Evolutionary conservation across 2,797 vertebrate genomes (phyloP), one percentile per base, ranked within the genome.

Genomic region (Chaunax sp.): DNA sequence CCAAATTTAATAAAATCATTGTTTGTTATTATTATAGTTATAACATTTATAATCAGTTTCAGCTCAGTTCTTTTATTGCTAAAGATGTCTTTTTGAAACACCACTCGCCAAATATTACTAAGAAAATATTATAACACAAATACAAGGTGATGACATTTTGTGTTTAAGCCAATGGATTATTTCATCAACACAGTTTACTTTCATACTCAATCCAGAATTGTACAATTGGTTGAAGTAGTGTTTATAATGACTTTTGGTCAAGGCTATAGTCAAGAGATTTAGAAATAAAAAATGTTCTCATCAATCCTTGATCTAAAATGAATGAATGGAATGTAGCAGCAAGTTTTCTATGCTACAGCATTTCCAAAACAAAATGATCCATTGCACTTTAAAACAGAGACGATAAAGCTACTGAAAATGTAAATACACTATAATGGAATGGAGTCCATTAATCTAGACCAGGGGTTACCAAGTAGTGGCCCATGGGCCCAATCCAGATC

Each of bases 1-100:
- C 9, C 16, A 65, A 43, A 54, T 33, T 50, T 14, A 8, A 38
- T 79, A 18, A 78, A 60, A 16, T 60, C 4, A 5, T 30, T 26
- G 46, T 49, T 10, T n/a, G 4, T 13, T 41, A 9, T 13, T 56
- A 13, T 53, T 35, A 30, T 5, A 33, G 12, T 51, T 22, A 54
- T 50, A 15, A 25, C 6, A 7, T 20, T 43, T 25, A n/a, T 40
- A 2, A 61, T 60, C 12, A 18, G 23, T 44, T 40, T 30, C 28
- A 5, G 14, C 5, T 40, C 14, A 40, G 7, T 37, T 16, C 14
- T 40, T 16, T 40, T 2, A 40, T 37, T 6, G 12, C 10, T 11
- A 14, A 11, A 37, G 3, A 37, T 11, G n/a, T 59, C 13, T 53
- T 44, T 37, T 28, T 60, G 2, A n/a, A 57, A 8, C 40, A 2